Base-by-base conservation (phyloP, 2,797 vertebrate genomes). In the Pseudopleuronectes americanus region DNA sequence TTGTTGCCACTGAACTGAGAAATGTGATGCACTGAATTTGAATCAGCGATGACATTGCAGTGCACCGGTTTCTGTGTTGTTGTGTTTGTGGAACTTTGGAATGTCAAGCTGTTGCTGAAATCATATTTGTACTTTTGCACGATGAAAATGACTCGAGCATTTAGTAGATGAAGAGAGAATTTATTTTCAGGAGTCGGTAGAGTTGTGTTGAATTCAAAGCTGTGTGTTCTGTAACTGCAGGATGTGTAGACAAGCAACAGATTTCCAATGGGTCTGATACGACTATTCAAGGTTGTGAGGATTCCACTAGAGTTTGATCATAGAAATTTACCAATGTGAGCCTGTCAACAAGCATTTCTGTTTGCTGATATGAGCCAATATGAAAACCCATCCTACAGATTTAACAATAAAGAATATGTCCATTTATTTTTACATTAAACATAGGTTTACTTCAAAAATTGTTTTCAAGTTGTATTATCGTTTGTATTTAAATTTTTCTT, bases 41-140 rank as follows among this genome's bases (percentile, higher is more conserved):
- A 79, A 74, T 61, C 10, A 43, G 21, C 19, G 14, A 14, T 28
- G 41, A 59, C 45, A 31, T 60, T 62, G 21, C 24, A 19, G 43
- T 56, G 21, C 9, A 6, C 24, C 2, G 0, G 47, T 41, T 47
- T 66, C 41, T 51, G 41, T 68, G 55, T 33, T 17, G 6, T 33
- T 26, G 28, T 57, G 21, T 67, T 48, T 53, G 45, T 28, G 13
- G 1, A 67, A 23, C 43, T 0, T 47, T 56, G 62, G 4, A 52
- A 74, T 71, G 14, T 51, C 6, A 23, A 49, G 54, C 49, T 52
- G 6, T 38, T 33, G 19, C 23, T 28, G 9, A 21, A 16, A 54
- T 24, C 5, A 0, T 64, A 33, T 24, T 57, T 16, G 21, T 54
- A 5, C 22, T n/a, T 43, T 26, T 38, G 12, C 13, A 41, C 45